Evolutionary conservation across 2,113 vertebrate species (phyloP).

Genomic region (Ochotona princeps): DNA sequence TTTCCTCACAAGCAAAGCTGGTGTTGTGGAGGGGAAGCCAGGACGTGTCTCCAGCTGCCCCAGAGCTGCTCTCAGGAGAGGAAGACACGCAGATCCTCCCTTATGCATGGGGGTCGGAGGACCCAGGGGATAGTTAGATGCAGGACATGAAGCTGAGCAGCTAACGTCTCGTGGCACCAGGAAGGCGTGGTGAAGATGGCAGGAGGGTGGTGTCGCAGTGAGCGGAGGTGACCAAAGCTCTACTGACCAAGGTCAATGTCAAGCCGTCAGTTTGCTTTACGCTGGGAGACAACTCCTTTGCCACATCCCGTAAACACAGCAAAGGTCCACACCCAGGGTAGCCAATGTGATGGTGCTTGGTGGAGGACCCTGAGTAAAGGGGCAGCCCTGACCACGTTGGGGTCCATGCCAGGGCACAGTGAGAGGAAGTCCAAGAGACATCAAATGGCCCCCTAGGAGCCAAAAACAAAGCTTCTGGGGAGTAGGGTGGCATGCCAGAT

Average conservation of each 20-base stretch:
- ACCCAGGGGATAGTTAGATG: not conserved
- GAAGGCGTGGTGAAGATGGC: no score
- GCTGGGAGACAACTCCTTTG: not conserved
- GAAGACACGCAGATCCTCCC: no score
- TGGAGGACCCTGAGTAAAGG: not conserved
- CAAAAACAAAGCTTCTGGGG: not conserved
- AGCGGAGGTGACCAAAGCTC: not conserved
- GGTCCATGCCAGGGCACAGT: no score
- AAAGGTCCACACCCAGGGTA: accelerated
- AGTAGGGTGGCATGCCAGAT: not conserved
- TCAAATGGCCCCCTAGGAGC: not conserved
- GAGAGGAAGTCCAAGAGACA: not conserved
- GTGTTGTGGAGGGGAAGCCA: accelerated
- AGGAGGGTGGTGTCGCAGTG: not conserved
- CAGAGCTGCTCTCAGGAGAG: not conserved
- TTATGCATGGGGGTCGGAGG: not conserved
- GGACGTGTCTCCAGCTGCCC: not conserved
- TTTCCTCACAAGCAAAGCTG: not conserved
- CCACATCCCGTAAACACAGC: no score
- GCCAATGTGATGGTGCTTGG: not conserved
- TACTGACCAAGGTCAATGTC: not conserved
- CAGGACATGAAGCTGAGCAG: not conserved
- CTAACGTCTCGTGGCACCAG: no score
- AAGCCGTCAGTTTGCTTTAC: no score
- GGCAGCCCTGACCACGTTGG: accelerated